These are phyloP conservation scores for Chunga burmeisteri DNA, from an alignment of 2,113 vertebrate species.

Conservation along the genomic window DNA sequence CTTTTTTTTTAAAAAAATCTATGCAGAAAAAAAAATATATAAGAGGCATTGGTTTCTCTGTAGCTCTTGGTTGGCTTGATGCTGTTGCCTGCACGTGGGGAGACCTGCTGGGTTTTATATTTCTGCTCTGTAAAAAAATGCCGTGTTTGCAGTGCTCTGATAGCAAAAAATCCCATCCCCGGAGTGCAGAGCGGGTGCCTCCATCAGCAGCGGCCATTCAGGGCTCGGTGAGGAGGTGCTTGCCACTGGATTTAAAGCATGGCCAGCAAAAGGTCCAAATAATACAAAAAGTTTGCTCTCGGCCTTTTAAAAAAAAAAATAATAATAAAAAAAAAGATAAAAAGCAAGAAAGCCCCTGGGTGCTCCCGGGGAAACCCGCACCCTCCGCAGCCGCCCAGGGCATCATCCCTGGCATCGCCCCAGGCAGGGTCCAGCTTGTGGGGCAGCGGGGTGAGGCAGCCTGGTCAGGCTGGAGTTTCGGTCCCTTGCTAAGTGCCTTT, in stretches of 20 bases:
- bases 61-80: background rate
- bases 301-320: background rate
- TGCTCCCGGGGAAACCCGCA: background rate
- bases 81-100: background rate
- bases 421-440: background rate
- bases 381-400: fast-evolving
- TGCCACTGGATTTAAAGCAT: background rate
- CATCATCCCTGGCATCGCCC: background rate
- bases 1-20: background rate
- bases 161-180: background rate
- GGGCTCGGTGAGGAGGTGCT: background rate
- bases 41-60: background rate
- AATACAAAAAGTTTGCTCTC: background rate
- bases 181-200: background rate
- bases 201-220: fast-evolving
- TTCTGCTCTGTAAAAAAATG: background rate
- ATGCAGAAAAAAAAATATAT: background rate
- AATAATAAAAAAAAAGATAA: no score
- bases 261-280: background rate
- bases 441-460: background rate
- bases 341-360: background rate
- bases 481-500: conserved; percentile 14
- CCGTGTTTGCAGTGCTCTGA: background rate
- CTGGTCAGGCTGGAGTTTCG: background rate
- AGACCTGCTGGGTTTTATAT: background rate